Conservation (phyloP, 2,113 vertebrate genomes). For the Romanogobio albipinnatus region DNA sequence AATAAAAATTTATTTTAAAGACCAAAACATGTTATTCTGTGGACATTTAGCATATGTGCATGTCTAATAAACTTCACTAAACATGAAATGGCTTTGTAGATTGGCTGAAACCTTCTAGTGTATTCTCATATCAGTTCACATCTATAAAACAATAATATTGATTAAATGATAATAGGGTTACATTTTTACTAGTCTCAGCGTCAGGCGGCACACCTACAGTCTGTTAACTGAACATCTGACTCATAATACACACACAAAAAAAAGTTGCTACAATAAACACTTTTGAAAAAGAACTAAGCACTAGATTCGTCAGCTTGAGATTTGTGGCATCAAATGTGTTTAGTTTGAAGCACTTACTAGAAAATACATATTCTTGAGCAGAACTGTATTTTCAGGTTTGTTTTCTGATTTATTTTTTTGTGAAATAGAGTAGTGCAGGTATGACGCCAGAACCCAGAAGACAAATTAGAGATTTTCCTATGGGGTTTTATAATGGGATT, state of each 20-base stretch:
- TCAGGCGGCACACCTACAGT: not conserved
- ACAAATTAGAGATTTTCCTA: too few relatives aligned
- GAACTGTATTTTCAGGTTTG: not conserved
- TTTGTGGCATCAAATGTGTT: not conserved
- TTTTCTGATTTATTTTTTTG: not conserved
- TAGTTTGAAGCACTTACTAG: not conserved
- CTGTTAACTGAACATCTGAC: not conserved
- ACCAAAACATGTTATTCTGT: not conserved
- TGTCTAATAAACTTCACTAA: not conserved
- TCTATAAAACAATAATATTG: not conserved
- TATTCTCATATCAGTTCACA: not conserved
- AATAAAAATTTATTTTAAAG: slow-evolving; percentile 36
- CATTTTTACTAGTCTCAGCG: not conserved
- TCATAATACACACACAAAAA: too few relatives aligned
- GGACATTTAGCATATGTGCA: not conserved
- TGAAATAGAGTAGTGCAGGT: too few relatives aligned
- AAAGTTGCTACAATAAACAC: not conserved
- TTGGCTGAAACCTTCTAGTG: not conserved
- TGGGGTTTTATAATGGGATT: too few relatives aligned
- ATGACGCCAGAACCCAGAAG: too few relatives aligned
- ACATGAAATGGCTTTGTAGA: not conserved
- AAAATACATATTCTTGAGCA: not conserved
- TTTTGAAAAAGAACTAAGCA: not conserved
- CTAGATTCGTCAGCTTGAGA: not conserved
- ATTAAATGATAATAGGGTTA: not conserved